Percentiles rank a stretch among this genome's conserved stretches.
phyloP scores from a whole-genome alignment of 23 tunicate genomes.

The Corella eumyota region DNA sequence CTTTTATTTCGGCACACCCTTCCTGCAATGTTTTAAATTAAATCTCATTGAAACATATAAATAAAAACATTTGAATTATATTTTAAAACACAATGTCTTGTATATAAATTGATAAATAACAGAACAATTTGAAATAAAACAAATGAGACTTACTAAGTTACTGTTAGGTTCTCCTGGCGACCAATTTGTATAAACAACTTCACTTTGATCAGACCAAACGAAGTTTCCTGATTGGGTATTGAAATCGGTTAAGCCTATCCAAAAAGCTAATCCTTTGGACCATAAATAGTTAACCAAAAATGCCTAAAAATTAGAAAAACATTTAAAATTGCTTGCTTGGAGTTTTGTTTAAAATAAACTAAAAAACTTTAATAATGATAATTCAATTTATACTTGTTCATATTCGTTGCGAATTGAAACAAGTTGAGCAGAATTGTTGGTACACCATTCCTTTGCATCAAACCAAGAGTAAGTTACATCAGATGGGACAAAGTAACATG shows the following conservation, averaged over 20 bases:
- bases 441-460: constrained; percentile 52
- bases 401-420: constrained; percentile 53
- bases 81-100: no score
- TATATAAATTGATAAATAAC: no score
- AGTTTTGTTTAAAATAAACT: no score
- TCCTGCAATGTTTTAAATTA: constrained; percentile 49
- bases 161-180: constrained; percentile 61
- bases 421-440: constrained; percentile 49
- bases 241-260: constrained; percentile 74
- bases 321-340: neutral
- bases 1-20: constrained; percentile 55
- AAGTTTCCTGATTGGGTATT: constrained; percentile 22
- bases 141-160: constrained; percentile 16
- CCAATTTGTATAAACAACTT: constrained; percentile 67
- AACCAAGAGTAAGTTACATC: constrained; percentile 30
- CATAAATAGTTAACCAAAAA: constrained; percentile 48
- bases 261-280: constrained; percentile 37
- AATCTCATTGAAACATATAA: no score
- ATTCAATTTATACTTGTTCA: no score
- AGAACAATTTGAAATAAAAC: no score
- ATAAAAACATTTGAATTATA: no score
- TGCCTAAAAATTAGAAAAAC: constrained; percentile 23
- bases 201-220: constrained; percentile 76
- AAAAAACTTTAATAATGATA: no score
- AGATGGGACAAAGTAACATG: constrained; percentile 56